Evolutionary conservation across 2,113 vertebrate species (phyloP).

Genomic region (Cephalopholis sonnerati): DNA sequence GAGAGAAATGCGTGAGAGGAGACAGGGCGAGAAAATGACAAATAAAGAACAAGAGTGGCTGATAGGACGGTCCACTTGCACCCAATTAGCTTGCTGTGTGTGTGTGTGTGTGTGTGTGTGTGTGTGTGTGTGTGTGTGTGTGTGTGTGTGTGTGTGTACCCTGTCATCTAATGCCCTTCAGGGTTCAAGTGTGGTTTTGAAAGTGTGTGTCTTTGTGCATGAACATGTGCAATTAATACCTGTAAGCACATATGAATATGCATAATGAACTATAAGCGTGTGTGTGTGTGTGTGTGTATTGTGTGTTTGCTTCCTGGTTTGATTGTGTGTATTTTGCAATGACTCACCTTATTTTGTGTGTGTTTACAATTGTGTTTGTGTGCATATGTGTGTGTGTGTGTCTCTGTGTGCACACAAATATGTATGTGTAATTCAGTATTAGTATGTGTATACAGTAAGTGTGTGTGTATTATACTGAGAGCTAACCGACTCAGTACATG

Average conservation of each 20-base stretch:
- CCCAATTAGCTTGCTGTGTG: conserved; percentile 40
- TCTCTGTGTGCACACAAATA: neutral
- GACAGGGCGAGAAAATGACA: conserved; percentile 16
- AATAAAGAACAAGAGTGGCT: conserved; percentile 23
- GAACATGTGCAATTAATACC: conserved; percentile 15
- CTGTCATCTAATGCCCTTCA: conserved; percentile 4
- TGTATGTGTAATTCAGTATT: neutral
- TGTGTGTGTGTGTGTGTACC: neutral
- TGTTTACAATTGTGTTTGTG: neutral
- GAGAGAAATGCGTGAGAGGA: neutral
- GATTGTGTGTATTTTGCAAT: neutral
- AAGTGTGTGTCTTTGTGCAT: neutral
- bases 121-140: neutral
- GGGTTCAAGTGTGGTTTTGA: conserved; percentile 19
- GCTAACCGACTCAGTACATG: neutral
- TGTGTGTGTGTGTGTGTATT: neutral
- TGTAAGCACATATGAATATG: neutral
- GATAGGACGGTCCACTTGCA: conserved; percentile 41
- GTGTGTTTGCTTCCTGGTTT: too few relatives aligned
- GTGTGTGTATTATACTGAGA: neutral
- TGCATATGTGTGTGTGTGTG: neutral
- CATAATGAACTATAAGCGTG: neutral
- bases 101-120: conserved; percentile 4
- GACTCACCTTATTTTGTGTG: neutral
- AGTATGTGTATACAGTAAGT: neutral